A percentile compares a stretch with the other conserved stretches of the same genome.
Evolutionary conservation across 2,113 vertebrate genomes (phyloP).

Genomic region (Pungitius pungitius): DNA sequence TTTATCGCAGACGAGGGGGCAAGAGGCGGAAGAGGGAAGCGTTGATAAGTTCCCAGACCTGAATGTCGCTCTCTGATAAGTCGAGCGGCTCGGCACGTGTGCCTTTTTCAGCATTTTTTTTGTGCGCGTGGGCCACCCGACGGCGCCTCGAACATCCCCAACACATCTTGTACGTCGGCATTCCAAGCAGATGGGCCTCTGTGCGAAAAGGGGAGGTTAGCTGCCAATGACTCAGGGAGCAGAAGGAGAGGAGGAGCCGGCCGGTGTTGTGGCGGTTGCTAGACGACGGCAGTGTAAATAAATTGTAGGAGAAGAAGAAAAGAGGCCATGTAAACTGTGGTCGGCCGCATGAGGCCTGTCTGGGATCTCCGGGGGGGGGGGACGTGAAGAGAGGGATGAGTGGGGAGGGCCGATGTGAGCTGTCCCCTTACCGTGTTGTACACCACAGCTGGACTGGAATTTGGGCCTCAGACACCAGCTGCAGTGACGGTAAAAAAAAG

Average conservation of each 20-base stretch:
- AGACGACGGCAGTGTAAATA: slow-evolving; percentile 72
- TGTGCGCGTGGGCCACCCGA: slow-evolving; percentile 41
- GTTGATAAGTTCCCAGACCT: slow-evolving; percentile 63
- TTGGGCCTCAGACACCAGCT: slow-evolving; percentile 49
- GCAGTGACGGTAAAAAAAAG: neutral
- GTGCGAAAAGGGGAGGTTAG: slow-evolving; percentile 46
- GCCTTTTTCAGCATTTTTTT: neutral
- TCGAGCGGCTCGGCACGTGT: neutral
- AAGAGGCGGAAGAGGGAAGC: slow-evolving; percentile 49
- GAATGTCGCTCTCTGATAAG: slow-evolving; percentile 53
- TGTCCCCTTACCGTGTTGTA: slow-evolving; percentile 36
- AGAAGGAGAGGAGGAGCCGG: slow-evolving; percentile 37
- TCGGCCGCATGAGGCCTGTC: slow-evolving; percentile 45
- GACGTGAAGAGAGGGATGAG: slow-evolving; percentile 29
- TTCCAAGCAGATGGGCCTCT: slow-evolving; percentile 56
- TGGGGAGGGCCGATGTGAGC: slow-evolving; percentile 35
- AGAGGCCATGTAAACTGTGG: slow-evolving; percentile 34
- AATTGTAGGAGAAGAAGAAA: slow-evolving; percentile 49
- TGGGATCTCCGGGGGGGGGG: slow-evolving; percentile 31
- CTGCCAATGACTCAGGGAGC: slow-evolving; percentile 34
- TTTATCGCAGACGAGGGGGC: slow-evolving; percentile 52
- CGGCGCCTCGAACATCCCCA: slow-evolving; percentile 68
- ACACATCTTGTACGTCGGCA: slow-evolving; percentile 41
- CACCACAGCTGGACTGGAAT: slow-evolving; percentile 46
- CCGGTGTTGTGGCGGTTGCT: slow-evolving; percentile 77